These are phyloP conservation scores for Puffinus mauretanicus DNA, from an alignment of 2,113 vertebrate species.

Conservation along the genomic window DNA sequence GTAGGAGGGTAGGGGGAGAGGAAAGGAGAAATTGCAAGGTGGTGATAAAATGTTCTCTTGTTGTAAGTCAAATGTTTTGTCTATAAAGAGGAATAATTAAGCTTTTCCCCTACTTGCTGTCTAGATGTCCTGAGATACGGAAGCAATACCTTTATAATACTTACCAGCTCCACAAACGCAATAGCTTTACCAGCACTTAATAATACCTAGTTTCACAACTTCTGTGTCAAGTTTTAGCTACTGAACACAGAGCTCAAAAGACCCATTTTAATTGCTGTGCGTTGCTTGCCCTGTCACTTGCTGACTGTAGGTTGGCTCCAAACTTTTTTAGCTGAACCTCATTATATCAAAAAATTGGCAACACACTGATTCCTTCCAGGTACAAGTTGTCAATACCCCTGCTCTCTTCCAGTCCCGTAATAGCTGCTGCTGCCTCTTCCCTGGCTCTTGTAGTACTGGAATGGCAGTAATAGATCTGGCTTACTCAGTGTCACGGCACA, in stretches of 20 bases:
- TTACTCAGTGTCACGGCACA: neutral
- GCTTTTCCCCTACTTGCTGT: neutral
- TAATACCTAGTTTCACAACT: neutral
- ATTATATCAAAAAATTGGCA: neutral
- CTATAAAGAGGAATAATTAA: neutral
- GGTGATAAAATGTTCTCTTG: neutral
- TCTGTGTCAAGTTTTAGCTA: neutral
- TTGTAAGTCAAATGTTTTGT: neutral
- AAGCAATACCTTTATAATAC: neutral
- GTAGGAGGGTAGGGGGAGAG: neutral
- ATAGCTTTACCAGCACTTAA: neutral
- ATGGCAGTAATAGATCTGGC: neutral
- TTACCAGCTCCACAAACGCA: neutral
- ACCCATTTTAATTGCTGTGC: neutral
- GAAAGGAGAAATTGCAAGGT: neutral
- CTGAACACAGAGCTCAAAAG: neutral
- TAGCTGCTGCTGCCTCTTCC: neutral
- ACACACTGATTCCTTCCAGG: neutral
- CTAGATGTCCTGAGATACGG: neutral
- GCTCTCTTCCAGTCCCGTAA: neutral
- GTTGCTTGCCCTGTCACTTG: neutral
- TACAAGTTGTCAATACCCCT: neutral
- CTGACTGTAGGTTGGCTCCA: neutral
- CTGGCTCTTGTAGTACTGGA: neutral
- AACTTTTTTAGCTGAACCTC: neutral